phyloP scores from a whole-genome alignment of 2,797 vertebrate genomes.

The Brachymystax lenok region DNA sequence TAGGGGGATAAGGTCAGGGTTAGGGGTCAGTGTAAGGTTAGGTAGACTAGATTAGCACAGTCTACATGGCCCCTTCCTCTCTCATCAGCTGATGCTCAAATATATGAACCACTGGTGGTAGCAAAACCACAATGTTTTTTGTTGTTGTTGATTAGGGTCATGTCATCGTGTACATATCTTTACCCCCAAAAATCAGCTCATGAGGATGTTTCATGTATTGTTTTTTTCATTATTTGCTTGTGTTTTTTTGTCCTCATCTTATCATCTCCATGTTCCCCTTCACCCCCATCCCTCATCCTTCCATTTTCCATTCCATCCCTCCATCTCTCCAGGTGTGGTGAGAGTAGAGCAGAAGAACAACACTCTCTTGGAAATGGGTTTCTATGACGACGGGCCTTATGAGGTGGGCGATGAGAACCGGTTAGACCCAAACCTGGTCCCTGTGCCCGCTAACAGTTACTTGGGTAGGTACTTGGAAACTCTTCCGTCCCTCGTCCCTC shows the following conservation, averaged over 20 bases:
- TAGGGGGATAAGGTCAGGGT: no score
- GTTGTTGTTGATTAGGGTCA: neutral
- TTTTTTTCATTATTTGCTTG: slow-evolving; percentile 12
- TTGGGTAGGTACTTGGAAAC: slow-evolving; percentile 80
- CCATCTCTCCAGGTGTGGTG: slow-evolving; percentile 85
- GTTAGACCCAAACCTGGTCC: slow-evolving; percentile 78
- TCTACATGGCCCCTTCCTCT: no score
- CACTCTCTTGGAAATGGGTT: slow-evolving; percentile 77
- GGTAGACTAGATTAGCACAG: no score
- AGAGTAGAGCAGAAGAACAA: slow-evolving; percentile 90
- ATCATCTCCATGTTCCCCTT: neutral
- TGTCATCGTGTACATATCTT: neutral
- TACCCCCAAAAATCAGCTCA: neutral
- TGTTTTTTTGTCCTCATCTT: slow-evolving; percentile 14
- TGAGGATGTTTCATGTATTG: neutral
- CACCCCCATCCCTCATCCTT: slow-evolving; percentile 5
- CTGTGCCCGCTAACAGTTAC: slow-evolving; percentile 92
- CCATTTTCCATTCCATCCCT: slow-evolving; percentile 48
- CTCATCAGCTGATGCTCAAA: no score
- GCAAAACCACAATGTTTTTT: no score
- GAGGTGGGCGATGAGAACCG: slow-evolving; percentile 86
- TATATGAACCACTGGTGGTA: no score
- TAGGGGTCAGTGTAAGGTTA: neutral
- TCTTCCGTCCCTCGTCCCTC: neutral
- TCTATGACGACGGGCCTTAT: slow-evolving; percentile 89